Evolutionary conservation across 2,888 invertebrate genomes (phyloP), one percentile per base, ranked within the genome.

Genomic region (Melieria picta): DNA sequence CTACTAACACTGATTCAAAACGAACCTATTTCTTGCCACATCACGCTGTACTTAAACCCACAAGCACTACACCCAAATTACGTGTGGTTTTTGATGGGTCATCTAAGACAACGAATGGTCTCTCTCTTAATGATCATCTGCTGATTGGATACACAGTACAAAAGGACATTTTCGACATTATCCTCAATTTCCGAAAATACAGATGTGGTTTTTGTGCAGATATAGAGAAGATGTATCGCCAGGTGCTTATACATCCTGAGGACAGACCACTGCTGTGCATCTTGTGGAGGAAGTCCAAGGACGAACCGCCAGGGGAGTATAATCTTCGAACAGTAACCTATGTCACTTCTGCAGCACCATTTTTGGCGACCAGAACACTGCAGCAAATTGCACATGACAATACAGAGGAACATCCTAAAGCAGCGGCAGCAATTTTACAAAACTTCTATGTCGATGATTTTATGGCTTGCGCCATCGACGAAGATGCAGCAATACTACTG

Each of bases 91-190:
- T 76, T 45, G 69, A 71, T 55, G 72, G 72, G 7, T 67, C 72
- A 16, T 67, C 61, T 46, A 72, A 72, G 5, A 46, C 16, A 43
- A 60, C 50, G 11, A 50, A 50, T 50, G 50, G 50, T 50, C 11
- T 50, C 30, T 73, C 70, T 5, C 50, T 73, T 1, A 75, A 73
- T 46, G 66, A 75, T 50, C 67, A 66, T 69, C 61, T 78, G 45
- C 60, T 76, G 11, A 70, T 73, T 9, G 77, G 77, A 43, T 76
- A 77, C 11, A 66, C 66, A 5, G 45, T 67, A 9, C 71, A 67
- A 71, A 66, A 66, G 46, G 71, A 71, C 61, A 13, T 71, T 42
- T 71, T 65, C 45, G 55, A 65, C 46, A 45, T 63, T 48, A 7
- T 60, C 30, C 48, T 71, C 1, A 62, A 62, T 56, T 71, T 71